phyloP scores from a whole-genome alignment of 2,888 invertebrate genomes.

The Drosophila melanosoma region DNA sequence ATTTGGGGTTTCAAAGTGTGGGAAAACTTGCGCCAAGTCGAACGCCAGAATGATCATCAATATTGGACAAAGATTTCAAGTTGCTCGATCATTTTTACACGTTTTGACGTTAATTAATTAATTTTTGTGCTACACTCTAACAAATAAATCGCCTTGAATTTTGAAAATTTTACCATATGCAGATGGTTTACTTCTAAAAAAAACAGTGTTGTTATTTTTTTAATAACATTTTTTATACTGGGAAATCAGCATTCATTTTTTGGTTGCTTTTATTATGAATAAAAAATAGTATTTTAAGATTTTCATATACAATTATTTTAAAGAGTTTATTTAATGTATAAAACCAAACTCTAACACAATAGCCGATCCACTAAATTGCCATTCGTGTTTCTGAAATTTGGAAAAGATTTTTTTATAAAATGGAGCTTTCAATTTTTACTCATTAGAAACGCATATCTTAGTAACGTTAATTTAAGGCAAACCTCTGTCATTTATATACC shows the following conservation, averaged over 20 bases:
- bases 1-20: constrained; percentile 55
- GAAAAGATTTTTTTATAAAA: neutral
- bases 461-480: neutral
- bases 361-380: neutral
- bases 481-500: neutral
- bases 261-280: neutral
- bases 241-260: neutral
- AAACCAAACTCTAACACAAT: neutral
- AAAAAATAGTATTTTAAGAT: neutral
- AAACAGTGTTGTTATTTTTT: neutral
- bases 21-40: constrained; percentile 49
- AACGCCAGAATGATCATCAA: constrained; percentile 22
- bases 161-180: neutral
- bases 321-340: neutral
- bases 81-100: constrained; percentile 9
- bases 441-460: neutral
- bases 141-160: neutral
- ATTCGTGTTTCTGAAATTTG: neutral
- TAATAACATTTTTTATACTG: neutral
- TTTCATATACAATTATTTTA: neutral
- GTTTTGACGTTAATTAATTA: constrained; percentile 13
- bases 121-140: neutral
- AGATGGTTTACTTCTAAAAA: neutral
- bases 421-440: no score
- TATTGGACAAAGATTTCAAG: constrained; percentile 31